Percentiles rank a stretch among this genome's conserved stretches.
These are phyloP conservation scores for Myotis vivesi DNA, from an alignment of 2,797 vertebrate genomes.

Conservation along the genomic window DNA sequence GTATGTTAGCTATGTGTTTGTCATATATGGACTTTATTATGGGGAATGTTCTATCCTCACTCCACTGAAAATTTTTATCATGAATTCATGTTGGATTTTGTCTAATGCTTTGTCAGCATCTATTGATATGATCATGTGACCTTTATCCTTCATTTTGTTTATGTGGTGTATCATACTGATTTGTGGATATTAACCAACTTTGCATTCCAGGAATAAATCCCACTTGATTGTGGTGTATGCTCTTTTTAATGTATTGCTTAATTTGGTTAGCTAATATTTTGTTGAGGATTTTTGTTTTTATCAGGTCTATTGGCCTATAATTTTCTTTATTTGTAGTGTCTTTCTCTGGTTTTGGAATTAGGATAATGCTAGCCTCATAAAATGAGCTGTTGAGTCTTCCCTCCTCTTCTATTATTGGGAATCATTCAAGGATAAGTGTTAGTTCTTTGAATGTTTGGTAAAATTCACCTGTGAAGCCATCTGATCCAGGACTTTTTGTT, in stretches of 20 bases:
- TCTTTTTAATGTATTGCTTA: neutral
- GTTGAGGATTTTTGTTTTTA: neutral
- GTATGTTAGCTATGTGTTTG: neutral
- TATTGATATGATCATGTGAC: neutral
- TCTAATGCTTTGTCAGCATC: neutral
- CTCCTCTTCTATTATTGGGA: neutral
- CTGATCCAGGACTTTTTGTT: neutral
- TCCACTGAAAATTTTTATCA: neutral
- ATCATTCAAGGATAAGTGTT: neutral
- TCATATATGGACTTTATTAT: neutral
- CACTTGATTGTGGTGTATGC: neutral
- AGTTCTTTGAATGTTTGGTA: neutral
- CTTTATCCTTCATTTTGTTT: neutral
- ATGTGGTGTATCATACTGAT: neutral
- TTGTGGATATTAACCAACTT: neutral
- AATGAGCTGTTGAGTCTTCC: neutral
- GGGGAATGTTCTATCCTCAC: neutral
- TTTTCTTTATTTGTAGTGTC: neutral
- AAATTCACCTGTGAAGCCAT: neutral
- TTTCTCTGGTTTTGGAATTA: neutral
- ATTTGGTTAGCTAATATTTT: neutral
- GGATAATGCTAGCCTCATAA: neutral
- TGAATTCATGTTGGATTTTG: neutral
- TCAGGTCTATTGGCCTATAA: neutral
- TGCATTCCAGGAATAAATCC: neutral